phyloP scores from a whole-genome alignment of 2,888 invertebrate genomes.

The Orthonevra nobilis region DNA sequence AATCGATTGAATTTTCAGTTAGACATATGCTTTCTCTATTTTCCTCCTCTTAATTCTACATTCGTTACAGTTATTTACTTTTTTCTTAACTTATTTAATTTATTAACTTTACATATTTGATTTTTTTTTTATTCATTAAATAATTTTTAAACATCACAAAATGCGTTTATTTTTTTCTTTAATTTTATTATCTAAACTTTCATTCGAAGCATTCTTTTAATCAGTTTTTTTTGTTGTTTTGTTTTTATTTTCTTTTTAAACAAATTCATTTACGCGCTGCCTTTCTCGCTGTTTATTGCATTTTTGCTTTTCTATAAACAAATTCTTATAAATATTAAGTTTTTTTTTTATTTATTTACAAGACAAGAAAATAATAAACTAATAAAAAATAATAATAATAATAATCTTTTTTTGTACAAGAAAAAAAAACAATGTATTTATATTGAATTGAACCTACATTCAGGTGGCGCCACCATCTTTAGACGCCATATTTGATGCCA shows the following conservation, averaged over 20 bases:
- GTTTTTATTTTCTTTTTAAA: not conserved
- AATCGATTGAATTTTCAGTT: conserved; percentile 24
- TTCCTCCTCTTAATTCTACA: conserved; percentile 40
- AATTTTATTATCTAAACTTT: conserved; percentile 47
- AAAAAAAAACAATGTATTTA: no score
- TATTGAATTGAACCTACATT: conserved; percentile 40
- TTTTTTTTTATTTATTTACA: conserved; percentile 32
- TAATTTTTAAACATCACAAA: conserved; percentile 62
- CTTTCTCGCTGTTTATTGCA: conserved; percentile 14
- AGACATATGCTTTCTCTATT: conserved; percentile 49
- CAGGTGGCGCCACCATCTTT: conserved; percentile 53
- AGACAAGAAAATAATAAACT: not conserved
- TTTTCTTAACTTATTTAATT: conserved; percentile 11
- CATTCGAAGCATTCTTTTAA: conserved; percentile 15
- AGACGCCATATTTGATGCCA: conserved; percentile 80
- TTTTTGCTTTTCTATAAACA: conserved; percentile 10
- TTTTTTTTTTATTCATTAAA: conserved; percentile 9
- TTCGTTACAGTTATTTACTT: conserved; percentile 48
- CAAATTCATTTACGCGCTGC: no score
- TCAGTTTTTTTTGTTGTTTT: not conserved
- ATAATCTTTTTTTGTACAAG: conserved; percentile 32
- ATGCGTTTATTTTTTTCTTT: conserved; percentile 56
- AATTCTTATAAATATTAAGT: not conserved
- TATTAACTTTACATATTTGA: conserved; percentile 10
- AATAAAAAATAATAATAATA: conserved; percentile 24